Evolutionary conservation across 53 echinoderm and acorn worm genomes (phyloP), one percentile per base, ranked within the genome.

Genomic region (Apostichopus leukothele): DNA sequence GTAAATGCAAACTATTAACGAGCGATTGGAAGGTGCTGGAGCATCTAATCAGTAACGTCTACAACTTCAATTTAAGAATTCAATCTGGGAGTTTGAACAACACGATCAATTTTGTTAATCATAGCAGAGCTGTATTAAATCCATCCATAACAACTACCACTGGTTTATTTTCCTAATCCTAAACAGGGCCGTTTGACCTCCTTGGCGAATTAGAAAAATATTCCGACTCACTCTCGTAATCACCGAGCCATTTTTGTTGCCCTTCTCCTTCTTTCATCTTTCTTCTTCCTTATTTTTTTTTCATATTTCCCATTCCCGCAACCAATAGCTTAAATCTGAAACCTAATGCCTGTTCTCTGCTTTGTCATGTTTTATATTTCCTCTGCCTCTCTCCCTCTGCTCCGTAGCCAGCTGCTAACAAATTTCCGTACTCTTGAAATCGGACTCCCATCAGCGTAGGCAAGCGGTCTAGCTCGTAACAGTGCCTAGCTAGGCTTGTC

Each of bases 361-460:
- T 81, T 81, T 54, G 18, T 55, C 54, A 55, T 54, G n/a, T n/a
- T 54, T 52, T 54, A 16, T 59, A 81, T 81, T 59, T 81, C 20
- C 27, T 21, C 59, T 81, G 81, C 81, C 81, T 81, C 54, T 81
- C 53, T 59, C 76, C 81, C 81, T 59, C 19, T 54, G 81, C 81
- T 59, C 81, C 7, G 53, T 81, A 23, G 59, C 81, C 81, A 81
- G 81, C 81, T 81, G 81, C 81, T 53, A 81, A 81, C 54, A 52
- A 81, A 81, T 81, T 81, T 81, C 81, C 55, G 81, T 59, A 81
- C 81, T 81, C 81, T 54, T 81, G 81, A 13, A 81, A 81, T 81
- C 54, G 59, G 81, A 81, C 81, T 81, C 81, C 81, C 81, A 20
- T 81, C 53, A 81, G 81, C 81, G 59, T 81, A 59, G 59, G 81